Base-by-base conservation (phyloP, 2,797 vertebrate species). In the Acipenser oxyrinchus region DNA sequence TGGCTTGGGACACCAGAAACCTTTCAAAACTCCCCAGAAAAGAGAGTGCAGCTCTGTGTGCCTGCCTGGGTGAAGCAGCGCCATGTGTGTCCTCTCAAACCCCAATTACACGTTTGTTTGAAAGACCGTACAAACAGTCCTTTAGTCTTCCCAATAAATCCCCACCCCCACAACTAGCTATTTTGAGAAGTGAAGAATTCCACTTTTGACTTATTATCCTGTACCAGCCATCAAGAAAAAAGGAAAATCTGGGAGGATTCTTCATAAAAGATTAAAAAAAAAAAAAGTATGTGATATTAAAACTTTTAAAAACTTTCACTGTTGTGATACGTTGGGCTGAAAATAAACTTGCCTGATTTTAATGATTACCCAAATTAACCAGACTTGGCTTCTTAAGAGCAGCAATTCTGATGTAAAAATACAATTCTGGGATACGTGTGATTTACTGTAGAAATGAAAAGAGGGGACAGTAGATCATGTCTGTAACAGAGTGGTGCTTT, bases 151-250 rank as follows among this genome's bases (percentile, higher is more conserved):
- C 55, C 13, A 13, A 6, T 58, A 12, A 58, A 58, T 58, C 55
- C 13, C 55, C 48, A 59, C 11, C 11, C 58, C 60, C 10, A 18
- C 58, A 59, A 13, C 12, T 57, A 49, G 65, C 49, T 48, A 50
- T 60, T 60, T 66, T 66, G 55, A 10, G 55, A 58, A 58, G 55
- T 58, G 55, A 11, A 58, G 11, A 58, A 58, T 58, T 58, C 55
- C 55, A 13, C 11, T 58, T 3, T 58, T 12, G 9, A 58, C 13
- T 58, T 58, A 2, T 58, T 11, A 58, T 11, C 55, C 55, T 58
- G 12, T 6, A 7, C 55, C 10, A 58, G 12, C 11, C 8, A 8
- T 13, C 55, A 7, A n/a, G 13, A 58, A 13, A 58, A 58, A 11
- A n/a, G 11, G 0, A n/a, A 58, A n/a, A 7, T 58, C 10, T n/a